Percentiles rank a stretch among this genome's conserved stretches.
Evolutionary conservation across 2,888 invertebrate species (phyloP).

Genomic region (Diarsia dahlii): DNA sequence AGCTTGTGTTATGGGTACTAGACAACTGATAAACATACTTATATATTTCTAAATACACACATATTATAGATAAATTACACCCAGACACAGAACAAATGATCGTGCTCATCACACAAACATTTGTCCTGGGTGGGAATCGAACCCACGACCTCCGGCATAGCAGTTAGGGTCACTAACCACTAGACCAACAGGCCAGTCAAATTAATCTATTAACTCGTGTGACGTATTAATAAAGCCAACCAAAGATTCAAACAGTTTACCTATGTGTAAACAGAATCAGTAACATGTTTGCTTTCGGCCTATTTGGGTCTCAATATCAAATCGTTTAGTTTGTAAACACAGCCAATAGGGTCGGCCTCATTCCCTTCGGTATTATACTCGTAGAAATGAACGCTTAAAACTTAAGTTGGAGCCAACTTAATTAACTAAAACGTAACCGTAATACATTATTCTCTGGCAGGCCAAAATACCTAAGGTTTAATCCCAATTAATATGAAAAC

Average conservation of each 20-base stretch:
- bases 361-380: constrained; percentile 47
- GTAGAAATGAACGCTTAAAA: constrained; percentile 55
- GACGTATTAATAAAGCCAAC: constrained; percentile 36
- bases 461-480: constrained; percentile 43
- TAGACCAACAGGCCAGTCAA: no score
- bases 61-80: no score
- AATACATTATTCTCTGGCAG: constrained; percentile 38
- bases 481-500: constrained; percentile 55
- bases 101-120: no score
- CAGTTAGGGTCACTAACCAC: no score
- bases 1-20: no score
- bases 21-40: no score
- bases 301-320: constrained; percentile 54
- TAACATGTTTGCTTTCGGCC: constrained; percentile 46
- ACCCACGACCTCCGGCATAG: no score
- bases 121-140: no score
- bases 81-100: no score
- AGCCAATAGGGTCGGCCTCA: constrained; percentile 39
- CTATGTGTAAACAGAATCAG: constrained; percentile 53
- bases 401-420: constrained; percentile 53
- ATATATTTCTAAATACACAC: no score
- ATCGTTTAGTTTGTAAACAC: constrained; percentile 51
- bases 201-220: not conserved
- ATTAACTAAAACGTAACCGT: constrained; percentile 54
- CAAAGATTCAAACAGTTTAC: constrained; percentile 33